Evolutionary conservation across 2,797 vertebrate genomes (phyloP).

Genomic region (Pyrocephalus nanus): DNA sequence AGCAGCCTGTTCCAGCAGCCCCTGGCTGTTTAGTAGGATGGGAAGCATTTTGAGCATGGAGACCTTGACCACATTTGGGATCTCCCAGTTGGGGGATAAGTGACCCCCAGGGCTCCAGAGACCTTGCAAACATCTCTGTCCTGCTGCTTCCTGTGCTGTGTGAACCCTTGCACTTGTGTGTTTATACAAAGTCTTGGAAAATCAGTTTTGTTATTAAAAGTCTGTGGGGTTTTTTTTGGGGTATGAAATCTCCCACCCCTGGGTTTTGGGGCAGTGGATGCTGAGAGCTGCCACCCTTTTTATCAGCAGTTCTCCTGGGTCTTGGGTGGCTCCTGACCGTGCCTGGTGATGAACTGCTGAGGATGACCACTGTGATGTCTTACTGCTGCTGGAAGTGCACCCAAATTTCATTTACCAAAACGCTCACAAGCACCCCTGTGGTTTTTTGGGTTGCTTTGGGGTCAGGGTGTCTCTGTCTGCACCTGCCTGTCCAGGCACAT

Average conservation of each 20-base stretch:
- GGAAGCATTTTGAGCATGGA: fast-evolving
- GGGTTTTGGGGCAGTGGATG: not conserved
- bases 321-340: not conserved
- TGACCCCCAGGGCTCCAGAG: not conserved
- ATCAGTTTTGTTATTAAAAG: not conserved
- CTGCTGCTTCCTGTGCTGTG: fast-evolving
- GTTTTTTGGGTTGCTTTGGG: not conserved
- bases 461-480: not conserved
- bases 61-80: fast-evolving
- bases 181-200: not conserved
- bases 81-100: fast-evolving
- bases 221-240: not conserved
- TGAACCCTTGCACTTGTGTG: fast-evolving
- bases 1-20: not conserved
- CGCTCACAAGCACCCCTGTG: fast-evolving
- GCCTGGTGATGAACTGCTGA: fast-evolving
- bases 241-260: fast-evolving
- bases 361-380: fast-evolving
- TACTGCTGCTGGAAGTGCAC: not conserved
- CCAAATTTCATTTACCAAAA: not conserved
- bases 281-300: not conserved
- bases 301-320: fast-evolving
- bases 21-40: not conserved
- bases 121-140: fast-evolving
- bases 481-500: not conserved